Evolutionary conservation across 2,113 vertebrate species (phyloP), one percentile per base, ranked within the genome.

Genomic region (Marcusenius ussheri): DNA sequence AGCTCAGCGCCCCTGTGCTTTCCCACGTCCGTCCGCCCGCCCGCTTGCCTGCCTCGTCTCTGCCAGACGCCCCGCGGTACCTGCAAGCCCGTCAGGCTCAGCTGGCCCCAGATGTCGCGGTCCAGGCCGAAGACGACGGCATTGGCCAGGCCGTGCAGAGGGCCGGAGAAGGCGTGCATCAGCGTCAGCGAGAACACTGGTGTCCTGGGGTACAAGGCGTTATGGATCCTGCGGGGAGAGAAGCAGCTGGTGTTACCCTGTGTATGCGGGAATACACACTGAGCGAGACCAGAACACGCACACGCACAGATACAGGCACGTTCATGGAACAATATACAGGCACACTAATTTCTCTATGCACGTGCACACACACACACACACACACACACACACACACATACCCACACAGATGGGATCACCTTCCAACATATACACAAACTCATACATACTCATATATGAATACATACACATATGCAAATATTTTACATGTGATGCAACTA

Each of bases 91-190:
- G 93, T 94, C 21, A 94, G 93, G 66, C 91, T 96, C 90, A 96
- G 92, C 19, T 96, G 93, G 74, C 93, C 93, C 96, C 95, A 95
- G 92, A 95, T 95, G 83, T 96, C 95, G 50, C 94, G 92, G 85
- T 96, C 95, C 91, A 96, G 92, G 89, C 95, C 93, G 90, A 96
- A 96, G 46, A 96, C 95, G 45, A 96, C 94, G 42, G 96, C 95
- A 11, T 96, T 96, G 93, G 95, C 95, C 93, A 96, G 91, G 7
- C 96, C 96, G n/a, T 96, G 95, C 83, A 96, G 95, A 3, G 95
- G 96, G 2, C 95, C 96, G 1, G 95, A 94, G 77, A 96, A 90
- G 83, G 96, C 95, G 87, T 96, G 96, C 49, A 96, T 91, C 90
- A 96, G 90, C 6, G 95, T 96, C 90, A 96, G 94, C 17, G 93